Conservation (phyloP, 2,113 vertebrate species). For the Semnornis frantzii region DNA sequence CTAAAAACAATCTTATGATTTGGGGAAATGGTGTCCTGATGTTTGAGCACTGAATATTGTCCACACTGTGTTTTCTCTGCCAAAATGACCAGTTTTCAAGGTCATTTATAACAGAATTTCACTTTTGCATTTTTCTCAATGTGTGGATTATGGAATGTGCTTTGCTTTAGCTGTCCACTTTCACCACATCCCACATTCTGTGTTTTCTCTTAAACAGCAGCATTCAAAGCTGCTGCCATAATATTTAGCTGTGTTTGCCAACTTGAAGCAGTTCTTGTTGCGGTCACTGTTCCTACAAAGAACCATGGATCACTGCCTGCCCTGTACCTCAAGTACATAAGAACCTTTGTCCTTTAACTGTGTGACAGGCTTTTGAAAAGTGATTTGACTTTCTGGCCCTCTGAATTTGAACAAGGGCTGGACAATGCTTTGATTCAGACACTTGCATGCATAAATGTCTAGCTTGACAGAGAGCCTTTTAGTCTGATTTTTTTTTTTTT, state of each 20-base stretch:
- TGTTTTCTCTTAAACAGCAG: neutral
- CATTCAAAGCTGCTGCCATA: neutral
- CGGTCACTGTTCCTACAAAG: neutral
- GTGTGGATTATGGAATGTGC: neutral
- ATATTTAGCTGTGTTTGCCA: slow-evolving; percentile 18
- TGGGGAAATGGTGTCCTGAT: neutral
- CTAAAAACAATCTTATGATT: neutral
- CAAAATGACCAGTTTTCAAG: neutral
- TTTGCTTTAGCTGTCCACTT: neutral
- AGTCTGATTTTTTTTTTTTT: neutral
- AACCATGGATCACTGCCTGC: slow-evolving; percentile 6
- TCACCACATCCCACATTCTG: neutral
- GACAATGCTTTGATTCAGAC: neutral
- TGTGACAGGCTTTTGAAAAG: slow-evolving; percentile 37
- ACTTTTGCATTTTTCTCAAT: neutral
- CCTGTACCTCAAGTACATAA: neutral
- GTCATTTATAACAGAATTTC: neutral
- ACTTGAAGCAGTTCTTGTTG: neutral
- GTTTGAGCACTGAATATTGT: neutral
- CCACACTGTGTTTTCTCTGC: neutral
- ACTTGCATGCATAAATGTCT: neutral
- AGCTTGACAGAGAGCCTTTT: neutral
- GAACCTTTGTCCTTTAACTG: slow-evolving; percentile 44
- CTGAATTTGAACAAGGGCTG: slow-evolving; percentile 18
- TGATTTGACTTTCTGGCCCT: slow-evolving; percentile 10